These are phyloP conservation scores for Marasmarcha lunaedactyla DNA, from an alignment of 2,888 invertebrate species.

Conservation along the genomic window DNA sequence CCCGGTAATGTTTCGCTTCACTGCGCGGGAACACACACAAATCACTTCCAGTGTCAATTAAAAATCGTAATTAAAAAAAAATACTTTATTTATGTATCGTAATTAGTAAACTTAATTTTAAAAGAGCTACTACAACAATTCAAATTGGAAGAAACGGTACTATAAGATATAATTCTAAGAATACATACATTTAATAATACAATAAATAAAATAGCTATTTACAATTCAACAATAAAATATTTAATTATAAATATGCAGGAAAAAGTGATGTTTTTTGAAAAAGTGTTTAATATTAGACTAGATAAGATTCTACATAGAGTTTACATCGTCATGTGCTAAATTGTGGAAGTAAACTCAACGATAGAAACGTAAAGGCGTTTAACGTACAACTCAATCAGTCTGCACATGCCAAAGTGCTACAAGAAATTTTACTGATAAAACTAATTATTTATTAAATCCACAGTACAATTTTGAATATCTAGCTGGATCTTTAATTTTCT, in stretches of 20 bases:
- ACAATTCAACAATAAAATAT: slow-evolving; percentile 50
- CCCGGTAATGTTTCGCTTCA: no score
- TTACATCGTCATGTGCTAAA: slow-evolving; percentile 3
- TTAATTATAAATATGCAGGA: slow-evolving; percentile 27
- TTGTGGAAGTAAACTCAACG: slow-evolving; percentile 31
- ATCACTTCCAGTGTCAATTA: no score
- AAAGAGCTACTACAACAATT: no score
- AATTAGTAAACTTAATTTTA: no score
- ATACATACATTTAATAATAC: no score
- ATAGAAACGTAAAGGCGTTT: slow-evolving; percentile 49
- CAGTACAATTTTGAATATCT: not conserved
- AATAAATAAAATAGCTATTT: slow-evolving; percentile 1
- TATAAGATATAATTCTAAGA: no score
- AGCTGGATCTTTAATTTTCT: not conserved
- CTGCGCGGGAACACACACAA: no score
- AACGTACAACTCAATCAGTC: slow-evolving; percentile 32
- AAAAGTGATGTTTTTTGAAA: not conserved
- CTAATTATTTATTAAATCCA: slow-evolving; percentile 24
- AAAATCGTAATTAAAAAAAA: no score
- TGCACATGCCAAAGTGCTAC: slow-evolving; percentile 44
- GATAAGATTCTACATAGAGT: not conserved
- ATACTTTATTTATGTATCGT: no score
- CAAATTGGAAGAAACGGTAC: no score
- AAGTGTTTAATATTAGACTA: not conserved
- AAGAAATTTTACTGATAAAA: slow-evolving; percentile 3